phyloP scores from a whole-genome alignment of 1,140 invertebrate genomes.

The Hestina assimilis region DNA sequence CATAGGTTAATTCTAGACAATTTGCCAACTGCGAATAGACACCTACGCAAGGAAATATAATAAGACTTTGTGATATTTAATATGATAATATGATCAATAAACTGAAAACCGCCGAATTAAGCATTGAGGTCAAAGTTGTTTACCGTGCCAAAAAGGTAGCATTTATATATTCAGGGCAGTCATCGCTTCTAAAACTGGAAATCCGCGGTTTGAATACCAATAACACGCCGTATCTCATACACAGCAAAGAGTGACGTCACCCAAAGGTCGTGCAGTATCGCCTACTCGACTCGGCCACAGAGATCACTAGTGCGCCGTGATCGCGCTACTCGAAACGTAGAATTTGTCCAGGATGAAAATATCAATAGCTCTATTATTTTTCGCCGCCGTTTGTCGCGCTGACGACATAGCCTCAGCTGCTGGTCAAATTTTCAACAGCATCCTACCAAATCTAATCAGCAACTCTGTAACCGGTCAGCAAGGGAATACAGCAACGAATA shows the following conservation, averaged over 20 bases:
- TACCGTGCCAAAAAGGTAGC: slow-evolving; percentile 36
- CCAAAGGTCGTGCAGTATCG: slow-evolving; percentile 64
- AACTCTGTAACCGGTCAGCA: slow-evolving; percentile 57
- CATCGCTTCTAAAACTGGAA: slow-evolving; percentile 58
- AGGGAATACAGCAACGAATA: slow-evolving; percentile 59
- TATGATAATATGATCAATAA: background rate
- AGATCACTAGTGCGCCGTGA: slow-evolving; percentile 68
- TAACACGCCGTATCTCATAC: slow-evolving; percentile 51
- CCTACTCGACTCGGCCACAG: slow-evolving; percentile 40
- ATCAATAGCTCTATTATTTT: slow-evolving; percentile 41
- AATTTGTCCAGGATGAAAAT: slow-evolving; percentile 49
- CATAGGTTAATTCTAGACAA: too few species aligned
- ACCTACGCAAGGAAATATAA: background rate
- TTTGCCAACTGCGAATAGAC: too few species aligned
- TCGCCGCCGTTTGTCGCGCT: slow-evolving; percentile 40
- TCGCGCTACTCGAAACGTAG: slow-evolving; percentile 53
- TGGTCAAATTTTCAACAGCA: slow-evolving; percentile 68
- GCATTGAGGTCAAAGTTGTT: slow-evolving; percentile 51
- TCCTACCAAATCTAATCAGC: slow-evolving; percentile 61
- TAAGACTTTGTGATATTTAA: background rate
- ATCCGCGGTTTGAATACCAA: slow-evolving; percentile 60
- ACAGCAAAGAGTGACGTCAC: slow-evolving; percentile 57
- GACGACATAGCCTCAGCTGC: slow-evolving; percentile 65
- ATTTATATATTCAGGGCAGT: slow-evolving; percentile 48
- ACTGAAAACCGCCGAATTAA: slow-evolving; percentile 12